Percentiles rank a stretch among this genome's conserved stretches.
Conservation (phyloP, 2,888 invertebrate species). For the Syritta pipiens region DNA sequence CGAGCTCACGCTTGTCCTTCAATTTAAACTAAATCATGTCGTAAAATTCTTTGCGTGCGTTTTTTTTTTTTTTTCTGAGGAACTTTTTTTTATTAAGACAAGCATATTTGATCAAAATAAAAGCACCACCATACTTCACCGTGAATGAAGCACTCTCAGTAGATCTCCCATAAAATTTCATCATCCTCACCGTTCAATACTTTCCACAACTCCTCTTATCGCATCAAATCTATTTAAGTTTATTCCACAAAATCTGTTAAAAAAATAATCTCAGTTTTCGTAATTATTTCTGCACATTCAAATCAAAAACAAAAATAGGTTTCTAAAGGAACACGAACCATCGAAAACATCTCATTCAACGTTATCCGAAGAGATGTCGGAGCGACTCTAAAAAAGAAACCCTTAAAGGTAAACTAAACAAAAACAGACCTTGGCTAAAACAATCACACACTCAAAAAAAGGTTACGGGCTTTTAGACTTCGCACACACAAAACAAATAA, state of each 20-base stretch:
- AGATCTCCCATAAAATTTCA: too few species aligned
- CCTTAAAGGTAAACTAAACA: slow-evolving; percentile 49
- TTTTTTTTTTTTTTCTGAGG: too few species aligned
- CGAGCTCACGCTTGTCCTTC: too few species aligned
- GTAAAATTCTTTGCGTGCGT: too few species aligned
- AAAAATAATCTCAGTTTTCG: slow-evolving; percentile 59
- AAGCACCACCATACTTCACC: too few species aligned
- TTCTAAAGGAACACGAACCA: slow-evolving; percentile 72
- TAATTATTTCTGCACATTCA: slow-evolving; percentile 46
- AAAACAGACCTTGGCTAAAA: slow-evolving; percentile 19
- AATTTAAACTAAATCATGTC: too few species aligned
- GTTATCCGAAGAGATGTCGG: slow-evolving; percentile 58
- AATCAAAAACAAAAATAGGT: slow-evolving; percentile 45
- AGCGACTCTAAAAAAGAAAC: slow-evolving; percentile 56
- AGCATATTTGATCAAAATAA: too few species aligned
- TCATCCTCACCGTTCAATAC: too few species aligned
- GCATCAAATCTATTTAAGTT: background rate
- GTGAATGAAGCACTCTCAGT: too few species aligned
- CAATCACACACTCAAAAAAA: slow-evolving; percentile 25
- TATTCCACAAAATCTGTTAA: slow-evolving; percentile 15
- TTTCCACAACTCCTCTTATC: too few species aligned
- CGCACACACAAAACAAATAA: background rate
- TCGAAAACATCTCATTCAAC: slow-evolving; percentile 74
- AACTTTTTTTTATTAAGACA: too few species aligned
- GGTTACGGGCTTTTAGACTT: slow-evolving; percentile 12